phyloP scores from a whole-genome alignment of 2,888 invertebrate species.

The Cyaniris semiargus region DNA sequence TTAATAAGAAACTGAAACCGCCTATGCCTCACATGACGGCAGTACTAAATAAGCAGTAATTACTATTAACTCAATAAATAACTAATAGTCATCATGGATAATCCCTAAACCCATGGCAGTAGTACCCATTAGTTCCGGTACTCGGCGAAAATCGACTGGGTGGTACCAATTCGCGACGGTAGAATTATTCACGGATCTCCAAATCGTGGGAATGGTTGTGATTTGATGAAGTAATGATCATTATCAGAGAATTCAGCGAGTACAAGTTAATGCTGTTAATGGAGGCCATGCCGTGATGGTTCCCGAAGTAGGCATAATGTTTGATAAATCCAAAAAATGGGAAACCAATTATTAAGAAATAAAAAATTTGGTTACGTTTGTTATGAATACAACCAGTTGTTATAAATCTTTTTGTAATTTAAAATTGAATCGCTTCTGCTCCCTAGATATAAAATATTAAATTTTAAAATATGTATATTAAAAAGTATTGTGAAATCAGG shows the following conservation, averaged over 20 bases:
- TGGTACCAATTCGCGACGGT: slow-evolving; percentile 48
- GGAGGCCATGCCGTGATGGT: not conserved
- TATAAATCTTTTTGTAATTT: no score
- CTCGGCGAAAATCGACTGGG: slow-evolving; percentile 55
- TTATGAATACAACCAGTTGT: no score
- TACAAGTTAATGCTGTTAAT: not conserved
- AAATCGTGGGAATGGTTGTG: slow-evolving; percentile 51
- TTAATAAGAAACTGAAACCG: no score
- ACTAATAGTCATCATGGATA: not conserved
- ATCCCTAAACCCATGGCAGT: slow-evolving; percentile 48
- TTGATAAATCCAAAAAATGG: no score
- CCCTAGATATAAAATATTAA: no score
- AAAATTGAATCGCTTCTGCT: no score
- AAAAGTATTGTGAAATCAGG: no score
- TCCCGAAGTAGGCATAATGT: no score
- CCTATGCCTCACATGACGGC: no score
- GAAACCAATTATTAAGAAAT: no score
- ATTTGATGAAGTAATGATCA: not conserved
- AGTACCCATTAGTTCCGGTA: slow-evolving; percentile 69
- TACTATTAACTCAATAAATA: not conserved
- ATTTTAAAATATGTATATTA: no score
- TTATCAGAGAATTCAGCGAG: not conserved
- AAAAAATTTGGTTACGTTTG: no score
- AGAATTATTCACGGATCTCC: slow-evolving; percentile 46
- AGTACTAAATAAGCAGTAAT: not conserved